phyloP scores from a whole-genome alignment of 2,888 invertebrate genomes.

The Incurvaria masculella region DNA sequence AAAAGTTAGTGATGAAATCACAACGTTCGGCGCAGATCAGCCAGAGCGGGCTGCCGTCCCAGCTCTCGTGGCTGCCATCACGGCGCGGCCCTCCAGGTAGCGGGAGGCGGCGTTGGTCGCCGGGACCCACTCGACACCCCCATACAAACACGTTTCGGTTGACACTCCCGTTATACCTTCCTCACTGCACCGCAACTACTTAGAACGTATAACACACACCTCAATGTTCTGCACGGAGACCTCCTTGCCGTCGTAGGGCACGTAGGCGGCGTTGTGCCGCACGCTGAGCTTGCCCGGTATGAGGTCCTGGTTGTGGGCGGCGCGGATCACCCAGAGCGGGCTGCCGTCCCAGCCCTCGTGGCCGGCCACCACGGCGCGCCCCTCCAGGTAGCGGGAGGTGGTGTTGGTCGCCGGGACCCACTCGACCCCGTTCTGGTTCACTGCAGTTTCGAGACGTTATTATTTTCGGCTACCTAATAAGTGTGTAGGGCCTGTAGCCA shows the following conservation, averaged over 20 bases:
- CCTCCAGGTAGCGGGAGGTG: conserved; percentile 31
- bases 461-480: conserved; percentile 10
- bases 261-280: conserved; percentile 39
- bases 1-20: no score
- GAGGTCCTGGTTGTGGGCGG: conserved; percentile 44
- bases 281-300: conserved; percentile 48
- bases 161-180: no score
- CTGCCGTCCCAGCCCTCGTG: conserved; percentile 52
- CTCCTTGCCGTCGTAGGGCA: conserved; percentile 40
- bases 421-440: conserved; percentile 40
- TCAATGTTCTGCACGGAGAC: conserved; percentile 34
- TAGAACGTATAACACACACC: conserved; percentile 24
- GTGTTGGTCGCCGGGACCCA: conserved; percentile 43
- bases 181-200: no score
- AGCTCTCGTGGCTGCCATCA: conserved; percentile 45
- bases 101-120: conserved; percentile 36
- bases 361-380: conserved; percentile 43
- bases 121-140: conserved; percentile 44
- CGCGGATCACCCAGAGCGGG: conserved; percentile 46
- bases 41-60: conserved; percentile 50
- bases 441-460: conserved; percentile 33
- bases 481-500: conserved; percentile 20
- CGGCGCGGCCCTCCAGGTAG: conserved; percentile 35
- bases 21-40: conserved; percentile 46
- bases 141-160: no score